These are phyloP conservation scores for Rhadinocentrus ornatus DNA, from an alignment of 2,797 vertebrate species.

Conservation along the genomic window DNA sequence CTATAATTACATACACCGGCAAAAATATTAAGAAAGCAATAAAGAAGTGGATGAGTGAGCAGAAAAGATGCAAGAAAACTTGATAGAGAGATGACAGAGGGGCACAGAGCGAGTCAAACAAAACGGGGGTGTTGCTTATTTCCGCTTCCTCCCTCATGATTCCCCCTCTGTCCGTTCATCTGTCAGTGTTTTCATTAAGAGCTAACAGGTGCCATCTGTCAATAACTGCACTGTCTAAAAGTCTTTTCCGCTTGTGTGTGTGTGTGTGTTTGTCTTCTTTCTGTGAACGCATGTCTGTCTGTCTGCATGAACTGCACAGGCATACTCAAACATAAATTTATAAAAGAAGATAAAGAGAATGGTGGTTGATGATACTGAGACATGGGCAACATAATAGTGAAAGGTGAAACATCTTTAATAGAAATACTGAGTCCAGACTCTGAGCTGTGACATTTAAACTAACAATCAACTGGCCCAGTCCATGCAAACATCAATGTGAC, in stretches of 20 bases:
- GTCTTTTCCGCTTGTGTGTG: neutral
- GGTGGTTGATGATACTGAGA: neutral
- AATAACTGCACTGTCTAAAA: slow-evolving; percentile 32
- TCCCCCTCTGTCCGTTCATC: neutral
- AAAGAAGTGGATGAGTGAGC: neutral
- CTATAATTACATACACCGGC: neutral
- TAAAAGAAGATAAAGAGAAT: neutral
- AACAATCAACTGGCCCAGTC: neutral
- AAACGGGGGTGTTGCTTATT: slow-evolving; percentile 8
- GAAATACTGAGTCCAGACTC: neutral
- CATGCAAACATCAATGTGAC: neutral
- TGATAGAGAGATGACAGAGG: neutral
- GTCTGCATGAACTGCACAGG: neutral
- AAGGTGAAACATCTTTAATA: neutral
- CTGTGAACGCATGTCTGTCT: neutral
- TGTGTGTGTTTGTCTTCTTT: neutral
- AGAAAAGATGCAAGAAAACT: neutral
- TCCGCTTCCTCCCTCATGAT: slow-evolving; percentile 14
- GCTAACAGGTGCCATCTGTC: slow-evolving; percentile 44
- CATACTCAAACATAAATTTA: neutral
- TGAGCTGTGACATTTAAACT: slow-evolving; percentile 6
- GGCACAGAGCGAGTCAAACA: neutral
- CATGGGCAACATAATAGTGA: neutral
- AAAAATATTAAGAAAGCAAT: neutral
- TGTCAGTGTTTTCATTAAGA: slow-evolving; percentile 32